Evolutionary conservation across 2,113 vertebrate species (phyloP), one percentile per base, ranked within the genome.

Genomic region (Zosterops japonicus): DNA sequence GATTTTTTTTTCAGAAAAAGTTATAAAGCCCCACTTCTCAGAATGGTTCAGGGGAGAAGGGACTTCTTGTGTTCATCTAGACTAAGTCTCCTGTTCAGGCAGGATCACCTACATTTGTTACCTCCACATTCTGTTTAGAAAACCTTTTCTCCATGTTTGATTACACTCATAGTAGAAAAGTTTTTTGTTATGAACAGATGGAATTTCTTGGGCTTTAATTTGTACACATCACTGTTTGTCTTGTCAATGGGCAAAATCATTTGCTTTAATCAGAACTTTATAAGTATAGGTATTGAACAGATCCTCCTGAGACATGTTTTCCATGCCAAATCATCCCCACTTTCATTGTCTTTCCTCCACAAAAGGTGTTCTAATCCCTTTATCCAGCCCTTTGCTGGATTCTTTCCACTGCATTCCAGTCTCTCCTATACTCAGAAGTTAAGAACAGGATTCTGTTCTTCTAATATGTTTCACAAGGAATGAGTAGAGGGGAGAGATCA

Each of bases 141-240:
- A 79, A 78, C 0, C 5, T 16, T 39, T 71, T 63, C 28, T 15
- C 28, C 9, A 10, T 36, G 10, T 77, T 68, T 82, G 21, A 39
- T 29, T 17, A 29, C 24, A 24, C 14, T 59, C 69, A 47, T 3
- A 39, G 14, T 25, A 44, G 28, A 64, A 31, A 57, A 13, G 3
- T 3, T 28, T 35, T 53, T 41, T 76, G 12, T 57, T 57, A n/a
- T 4, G 2, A 39, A 35, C 19, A 42, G 7, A 11, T 67, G 53
- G 27, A 81, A 44, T 90, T 70, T 83, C 7, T 19, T 31, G 6
- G 0, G 1, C 59, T 57, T 53, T 49, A 27, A 46, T 41, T 55
- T 75, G 4, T 14, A 4, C 17, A 4, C 7, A n/a, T 36, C 1
- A 5, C 3, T 4, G 3, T 18, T 74, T 83, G 3, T 46, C 14